Evolutionary conservation across 2,113 vertebrate species (phyloP), one percentile per base, ranked within the genome.

Genomic region (Phalacrocorax brasilianus): DNA sequence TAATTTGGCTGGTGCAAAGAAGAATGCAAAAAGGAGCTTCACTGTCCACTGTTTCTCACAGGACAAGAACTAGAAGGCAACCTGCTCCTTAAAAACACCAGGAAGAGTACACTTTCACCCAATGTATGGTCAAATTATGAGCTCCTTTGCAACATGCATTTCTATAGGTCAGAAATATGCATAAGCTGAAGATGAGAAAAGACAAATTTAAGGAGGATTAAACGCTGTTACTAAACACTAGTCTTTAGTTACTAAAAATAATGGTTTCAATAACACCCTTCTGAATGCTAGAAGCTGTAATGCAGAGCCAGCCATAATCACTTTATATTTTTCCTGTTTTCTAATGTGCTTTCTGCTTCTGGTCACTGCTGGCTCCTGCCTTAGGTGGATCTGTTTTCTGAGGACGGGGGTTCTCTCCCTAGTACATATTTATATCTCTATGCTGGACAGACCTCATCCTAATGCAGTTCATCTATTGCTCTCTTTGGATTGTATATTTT

Each of bases 381-480:
- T 9, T 30, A 42, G 49, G 22, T 59, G 26, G 19, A 18, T 45
- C 38, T 71, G n/a, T 3, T 71, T 32, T 56, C 14, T 50, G 49
- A 62, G 26, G 4, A 32, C 11, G 33, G 35, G 21, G 5, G 24
- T 1, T 53, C 13, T 66, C 45, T 70, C 38, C 24, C 19, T 6
- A 5, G 9, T 53, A 9, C 1, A 1, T 5, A 5, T 42, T 72
- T 47, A 6, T 28, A 65, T 14, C n/a, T 4, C 1, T 23, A 33
- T 62, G 22, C 33, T 74, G 55, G 28, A 42, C n/a, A 83, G 85
- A 52, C 5, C 20, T 63, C 32, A 28, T 23, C 2, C 26, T 28
- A 79, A 56, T 27, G 18, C 21, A 32, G 16, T 38, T 74, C 28
- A 40, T 24, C 55, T 70, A 1, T 63, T 85, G 73, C 20, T 71